Evolutionary conservation across 1,140 invertebrate genomes (phyloP).

Genomic region (Cydia fagiglandana): DNA sequence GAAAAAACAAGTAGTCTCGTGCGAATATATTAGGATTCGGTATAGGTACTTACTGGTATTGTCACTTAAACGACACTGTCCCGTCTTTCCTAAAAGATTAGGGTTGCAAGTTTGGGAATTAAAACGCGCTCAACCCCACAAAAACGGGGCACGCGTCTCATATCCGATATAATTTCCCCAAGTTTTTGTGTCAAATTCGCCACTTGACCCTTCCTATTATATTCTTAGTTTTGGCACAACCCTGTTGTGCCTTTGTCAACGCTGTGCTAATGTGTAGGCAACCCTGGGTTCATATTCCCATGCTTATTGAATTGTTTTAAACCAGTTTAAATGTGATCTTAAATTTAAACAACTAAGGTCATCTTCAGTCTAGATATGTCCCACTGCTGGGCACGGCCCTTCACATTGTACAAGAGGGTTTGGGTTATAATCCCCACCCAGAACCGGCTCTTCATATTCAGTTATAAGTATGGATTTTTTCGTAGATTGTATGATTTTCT

Average conservation of each 20-base stretch:
- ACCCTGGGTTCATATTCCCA: not conserved
- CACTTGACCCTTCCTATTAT: not conserved
- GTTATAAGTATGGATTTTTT: no score
- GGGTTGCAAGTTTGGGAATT: conserved; percentile 9
- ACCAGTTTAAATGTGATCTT: not conserved
- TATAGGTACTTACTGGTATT: not conserved
- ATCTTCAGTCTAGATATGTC: no score
- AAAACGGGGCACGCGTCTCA: not conserved
- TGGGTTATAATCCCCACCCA: no score
- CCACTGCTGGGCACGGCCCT: no score
- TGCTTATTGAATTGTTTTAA: not conserved
- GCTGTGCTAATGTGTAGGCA: not conserved
- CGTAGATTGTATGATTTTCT: no score
- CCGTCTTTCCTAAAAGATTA: not conserved
- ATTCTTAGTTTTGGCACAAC: not conserved
- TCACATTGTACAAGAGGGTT: no score
- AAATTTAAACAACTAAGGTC: no score
- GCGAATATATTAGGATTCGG: no score
- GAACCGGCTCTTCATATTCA: no score
- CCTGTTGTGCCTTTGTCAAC: not conserved
- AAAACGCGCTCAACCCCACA: conserved; percentile 1
- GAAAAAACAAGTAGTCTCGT: not conserved
- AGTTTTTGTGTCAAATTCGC: not conserved
- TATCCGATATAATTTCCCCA: not conserved
- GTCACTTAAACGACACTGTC: not conserved